A percentile compares a stretch with the other conserved stretches of the same genome.
Evolutionary conservation across 2,113 vertebrate genomes (phyloP).

Genomic region (Sylvietta virens): DNA sequence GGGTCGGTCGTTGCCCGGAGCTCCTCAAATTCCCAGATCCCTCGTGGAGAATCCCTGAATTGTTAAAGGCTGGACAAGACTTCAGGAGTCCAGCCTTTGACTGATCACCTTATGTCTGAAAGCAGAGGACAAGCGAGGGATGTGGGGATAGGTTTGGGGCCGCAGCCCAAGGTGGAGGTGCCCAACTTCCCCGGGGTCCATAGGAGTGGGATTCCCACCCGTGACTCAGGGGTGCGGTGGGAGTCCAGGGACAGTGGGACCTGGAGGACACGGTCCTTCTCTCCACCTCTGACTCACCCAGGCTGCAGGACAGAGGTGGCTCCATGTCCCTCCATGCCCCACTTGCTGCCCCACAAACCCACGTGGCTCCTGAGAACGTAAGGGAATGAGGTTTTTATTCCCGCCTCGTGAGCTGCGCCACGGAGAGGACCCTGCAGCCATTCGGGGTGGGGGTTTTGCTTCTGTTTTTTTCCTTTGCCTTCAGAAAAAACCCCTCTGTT

Average conservation of each 20-base stretch:
- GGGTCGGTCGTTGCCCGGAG: accelerated
- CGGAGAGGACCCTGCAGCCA: accelerated
- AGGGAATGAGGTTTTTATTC: not conserved
- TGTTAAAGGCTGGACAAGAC: not conserved
- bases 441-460: accelerated
- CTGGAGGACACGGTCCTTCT: not conserved
- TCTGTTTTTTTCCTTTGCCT: not conserved
- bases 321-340: accelerated
- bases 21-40: not conserved
- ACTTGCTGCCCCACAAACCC: not conserved
- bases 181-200: accelerated
- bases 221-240: accelerated
- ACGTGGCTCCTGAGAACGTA: accelerated
- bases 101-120: accelerated
- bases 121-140: accelerated
- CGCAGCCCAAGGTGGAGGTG: not conserved
- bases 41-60: accelerated
- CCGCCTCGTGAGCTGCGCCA: not conserved
- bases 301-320: not conserved
- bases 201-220: not conserved
- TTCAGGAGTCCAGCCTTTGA: not conserved
- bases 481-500: not conserved
- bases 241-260: not conserved
- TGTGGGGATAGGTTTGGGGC: not conserved
- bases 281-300: not conserved